Evolutionary conservation across 2,113 vertebrate genomes (phyloP).

Genomic region (Lepisosteus osseus): DNA sequence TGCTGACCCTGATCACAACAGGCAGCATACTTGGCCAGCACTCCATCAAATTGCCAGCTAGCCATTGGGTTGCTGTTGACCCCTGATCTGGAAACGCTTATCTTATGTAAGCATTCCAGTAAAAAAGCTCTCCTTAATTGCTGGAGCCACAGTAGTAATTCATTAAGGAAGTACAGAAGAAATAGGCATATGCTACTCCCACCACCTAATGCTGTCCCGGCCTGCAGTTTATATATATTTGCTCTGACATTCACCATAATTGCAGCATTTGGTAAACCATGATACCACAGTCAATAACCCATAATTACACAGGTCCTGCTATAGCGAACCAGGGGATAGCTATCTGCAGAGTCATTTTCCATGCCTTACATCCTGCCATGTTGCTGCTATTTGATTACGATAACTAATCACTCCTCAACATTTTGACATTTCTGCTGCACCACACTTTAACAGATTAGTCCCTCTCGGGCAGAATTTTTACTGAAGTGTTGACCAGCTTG

Average conservation of each 20-base stretch:
- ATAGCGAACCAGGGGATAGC: too few species aligned
- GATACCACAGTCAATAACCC: too few species aligned
- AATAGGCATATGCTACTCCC: background rate
- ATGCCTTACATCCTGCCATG: too few species aligned
- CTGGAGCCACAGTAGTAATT: conserved; percentile 25
- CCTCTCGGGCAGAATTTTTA: background rate
- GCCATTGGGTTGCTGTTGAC: conserved; percentile 26
- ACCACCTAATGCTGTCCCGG: too few species aligned
- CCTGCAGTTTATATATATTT: too few species aligned
- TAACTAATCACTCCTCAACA: too few species aligned
- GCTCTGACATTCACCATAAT: too few species aligned
- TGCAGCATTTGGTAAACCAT: too few species aligned
- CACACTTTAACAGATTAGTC: background rate
- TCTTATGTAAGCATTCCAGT: conserved; percentile 34
- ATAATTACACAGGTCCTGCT: too few species aligned
- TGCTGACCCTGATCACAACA: conserved; percentile 45
- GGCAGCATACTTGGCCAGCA: conserved; percentile 46
- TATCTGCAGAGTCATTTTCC: too few species aligned
- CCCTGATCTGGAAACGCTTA: conserved; percentile 37
- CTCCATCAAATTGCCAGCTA: conserved; percentile 40
- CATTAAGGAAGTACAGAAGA: conserved; percentile 22
- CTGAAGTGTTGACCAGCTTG: background rate
- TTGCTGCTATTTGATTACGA: too few species aligned
- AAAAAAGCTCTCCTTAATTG: conserved; percentile 31
- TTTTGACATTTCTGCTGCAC: too few species aligned